Percentiles rank a stretch among this genome's conserved stretches.
phyloP scores from a whole-genome alignment of 35 echinoderm and acorn worm species.

The Diadema setosum region DNA sequence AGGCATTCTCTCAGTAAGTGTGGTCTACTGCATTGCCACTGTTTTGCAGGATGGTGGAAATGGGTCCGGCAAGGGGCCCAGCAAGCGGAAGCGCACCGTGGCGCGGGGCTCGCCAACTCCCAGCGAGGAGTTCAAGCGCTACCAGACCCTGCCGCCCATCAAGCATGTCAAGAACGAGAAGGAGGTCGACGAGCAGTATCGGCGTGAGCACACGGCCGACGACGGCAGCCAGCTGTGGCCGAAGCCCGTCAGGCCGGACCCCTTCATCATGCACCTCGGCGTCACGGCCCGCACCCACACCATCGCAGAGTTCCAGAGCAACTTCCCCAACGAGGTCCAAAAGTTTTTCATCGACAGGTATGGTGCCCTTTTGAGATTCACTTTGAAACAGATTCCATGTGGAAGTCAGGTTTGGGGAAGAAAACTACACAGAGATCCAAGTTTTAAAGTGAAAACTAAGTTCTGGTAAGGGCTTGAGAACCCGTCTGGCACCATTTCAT shows the following conservation, averaged over 20 bases:
- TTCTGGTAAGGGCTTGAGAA: too few relatives aligned
- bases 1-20: too few relatives aligned
- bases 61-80: background rate
- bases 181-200: constrained; percentile 18
- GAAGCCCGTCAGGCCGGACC: constrained; percentile 65
- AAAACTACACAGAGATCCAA: too few relatives aligned
- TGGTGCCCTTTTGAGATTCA: background rate
- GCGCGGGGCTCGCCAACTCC: background rate
- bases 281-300: constrained; percentile 82
- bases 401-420: too few relatives aligned
- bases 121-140: constrained; percentile 77
- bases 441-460: too few relatives aligned
- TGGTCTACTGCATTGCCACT: too few relatives aligned
- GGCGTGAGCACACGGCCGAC: constrained; percentile 30
- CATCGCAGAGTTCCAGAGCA: constrained; percentile 95
- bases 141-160: constrained; percentile 96
- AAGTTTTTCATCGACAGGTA: constrained; percentile 94
- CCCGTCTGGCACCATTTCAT: too few relatives aligned
- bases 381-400: too few relatives aligned
- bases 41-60: background rate
- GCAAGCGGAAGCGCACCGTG: background rate
- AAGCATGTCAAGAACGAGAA: constrained; percentile 43
- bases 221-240: constrained; percentile 77
- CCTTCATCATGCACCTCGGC: constrained; percentile 85
- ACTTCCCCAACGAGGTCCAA: constrained; percentile 91